phyloP scores from a whole-genome alignment of 2,888 invertebrate genomes.

The Temnothorax unifasciatus region DNA sequence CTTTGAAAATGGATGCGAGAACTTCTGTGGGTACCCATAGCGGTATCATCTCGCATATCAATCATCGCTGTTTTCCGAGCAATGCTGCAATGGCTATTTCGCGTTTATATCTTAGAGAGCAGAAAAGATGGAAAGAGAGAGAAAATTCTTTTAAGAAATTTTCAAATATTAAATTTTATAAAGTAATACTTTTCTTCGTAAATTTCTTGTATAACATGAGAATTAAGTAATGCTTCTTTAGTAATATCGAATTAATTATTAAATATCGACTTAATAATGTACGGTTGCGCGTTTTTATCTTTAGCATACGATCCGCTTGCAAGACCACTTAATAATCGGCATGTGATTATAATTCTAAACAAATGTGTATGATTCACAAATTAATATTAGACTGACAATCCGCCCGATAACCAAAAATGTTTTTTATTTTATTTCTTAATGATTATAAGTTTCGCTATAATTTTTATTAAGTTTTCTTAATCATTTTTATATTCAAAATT shows the following conservation, averaged over 20 bases:
- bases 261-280: neutral
- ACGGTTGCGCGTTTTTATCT: neutral
- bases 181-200: neutral
- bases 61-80: slow-evolving; percentile 21
- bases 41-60: slow-evolving; percentile 26
- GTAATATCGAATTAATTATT: neutral
- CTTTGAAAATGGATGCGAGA: slow-evolving; percentile 48
- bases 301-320: neutral
- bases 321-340: neutral
- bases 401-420: neutral
- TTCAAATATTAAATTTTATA: neutral
- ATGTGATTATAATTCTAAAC: neutral
- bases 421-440: neutral
- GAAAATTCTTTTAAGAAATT: neutral
- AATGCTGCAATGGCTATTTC: slow-evolving; percentile 2
- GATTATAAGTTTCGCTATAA: neutral
- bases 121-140: neutral
- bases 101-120: neutral
- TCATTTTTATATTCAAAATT: neutral
- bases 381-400: neutral
- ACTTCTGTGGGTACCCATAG: neutral
- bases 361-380: neutral
- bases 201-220: neutral
- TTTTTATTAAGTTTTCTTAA: neutral
- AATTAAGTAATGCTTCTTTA: neutral